Conservation (phyloP, 2,888 invertebrate genomes). For the Pherbina coryleti region DNA sequence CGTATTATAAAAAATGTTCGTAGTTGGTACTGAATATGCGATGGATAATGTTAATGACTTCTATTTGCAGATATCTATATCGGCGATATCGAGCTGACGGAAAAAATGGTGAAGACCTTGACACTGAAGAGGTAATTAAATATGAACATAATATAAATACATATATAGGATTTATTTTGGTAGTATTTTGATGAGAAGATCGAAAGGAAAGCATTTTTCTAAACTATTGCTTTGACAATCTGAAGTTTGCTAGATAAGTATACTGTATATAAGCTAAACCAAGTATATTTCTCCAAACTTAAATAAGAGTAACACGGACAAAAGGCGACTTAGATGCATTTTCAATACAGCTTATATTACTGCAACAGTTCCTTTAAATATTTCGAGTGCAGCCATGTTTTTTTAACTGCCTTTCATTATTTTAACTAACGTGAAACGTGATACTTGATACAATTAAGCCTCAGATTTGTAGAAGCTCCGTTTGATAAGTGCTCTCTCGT, state of each 20-base stretch:
- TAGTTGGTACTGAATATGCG: too few species aligned
- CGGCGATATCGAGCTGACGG: background rate
- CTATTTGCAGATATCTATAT: background rate
- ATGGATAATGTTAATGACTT: background rate
- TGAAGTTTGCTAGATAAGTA: too few species aligned
- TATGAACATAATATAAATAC: background rate
- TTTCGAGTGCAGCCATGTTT: constrained; percentile 49
- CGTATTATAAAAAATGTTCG: too few species aligned
- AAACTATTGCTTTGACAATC: too few species aligned
- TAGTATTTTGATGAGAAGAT: too few species aligned
- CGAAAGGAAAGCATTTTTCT: too few species aligned
- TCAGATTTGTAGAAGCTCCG: background rate
- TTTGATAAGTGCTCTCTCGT: constrained; percentile 32
- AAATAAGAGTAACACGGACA: too few species aligned
- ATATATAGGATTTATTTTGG: background rate
- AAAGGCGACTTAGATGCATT: too few species aligned
- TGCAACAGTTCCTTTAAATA: background rate
- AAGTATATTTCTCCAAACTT: too few species aligned
- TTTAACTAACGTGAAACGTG: background rate
- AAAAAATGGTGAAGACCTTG: background rate
- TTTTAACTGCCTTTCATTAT: constrained; percentile 34
- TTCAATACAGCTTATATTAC: too few species aligned
- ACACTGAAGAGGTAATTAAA: background rate
- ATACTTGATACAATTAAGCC: background rate
- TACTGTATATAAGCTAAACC: too few species aligned